Conservation (phyloP, 2,888 invertebrate genomes). For the Tinea trinotella region DNA sequence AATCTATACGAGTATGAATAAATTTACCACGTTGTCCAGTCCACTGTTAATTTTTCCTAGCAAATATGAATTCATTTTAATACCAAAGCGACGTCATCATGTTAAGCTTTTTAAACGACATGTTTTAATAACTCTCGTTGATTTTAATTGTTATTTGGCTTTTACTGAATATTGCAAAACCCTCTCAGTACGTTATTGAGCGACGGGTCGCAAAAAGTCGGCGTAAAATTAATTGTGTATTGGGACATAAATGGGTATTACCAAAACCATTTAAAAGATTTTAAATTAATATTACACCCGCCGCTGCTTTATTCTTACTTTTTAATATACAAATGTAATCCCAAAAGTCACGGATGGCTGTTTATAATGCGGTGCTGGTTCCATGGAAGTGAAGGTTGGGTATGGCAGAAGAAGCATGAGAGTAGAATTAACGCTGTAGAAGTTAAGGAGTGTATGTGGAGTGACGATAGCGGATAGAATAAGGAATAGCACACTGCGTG, state of each 20-base stretch:
- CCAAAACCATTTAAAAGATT: neutral
- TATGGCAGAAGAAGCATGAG: too few species aligned
- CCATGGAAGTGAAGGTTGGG: too few species aligned
- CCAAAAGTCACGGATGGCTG: too few species aligned
- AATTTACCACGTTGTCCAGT: too few species aligned
- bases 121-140: slow-evolving; percentile 1
- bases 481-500: too few species aligned
- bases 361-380: too few species aligned
- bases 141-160: slow-evolving; percentile 8
- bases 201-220: neutral
- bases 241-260: neutral
- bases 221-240: slow-evolving; percentile 1
- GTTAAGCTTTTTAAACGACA: neutral
- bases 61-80: too few species aligned
- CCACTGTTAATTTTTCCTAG: too few species aligned
- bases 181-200: neutral
- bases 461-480: too few species aligned
- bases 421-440: too few species aligned
- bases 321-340: neutral
- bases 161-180: slow-evolving; percentile 1
- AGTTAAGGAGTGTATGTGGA: too few species aligned
- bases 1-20: too few species aligned
- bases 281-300: neutral
- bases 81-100: neutral
- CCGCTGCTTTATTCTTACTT: neutral